These are phyloP conservation scores for Platyura marginata DNA, from an alignment of 1,140 invertebrate genomes.

Conservation along the genomic window DNA sequence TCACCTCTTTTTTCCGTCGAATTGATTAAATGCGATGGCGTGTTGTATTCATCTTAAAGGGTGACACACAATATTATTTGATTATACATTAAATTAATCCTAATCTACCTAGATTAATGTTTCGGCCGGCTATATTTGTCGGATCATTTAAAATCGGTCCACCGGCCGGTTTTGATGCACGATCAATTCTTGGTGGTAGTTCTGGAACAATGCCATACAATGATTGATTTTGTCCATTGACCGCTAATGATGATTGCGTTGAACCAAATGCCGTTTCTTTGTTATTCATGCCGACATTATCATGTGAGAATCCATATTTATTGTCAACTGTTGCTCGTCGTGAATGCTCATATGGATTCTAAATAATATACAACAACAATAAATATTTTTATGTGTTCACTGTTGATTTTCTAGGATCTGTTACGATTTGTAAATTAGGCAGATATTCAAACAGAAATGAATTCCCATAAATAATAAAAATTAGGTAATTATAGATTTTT, in stretches of 20 bases:
- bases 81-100: too few relatives aligned
- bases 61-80: too few relatives aligned
- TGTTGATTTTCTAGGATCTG: too few relatives aligned
- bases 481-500: too few relatives aligned
- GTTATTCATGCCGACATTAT: background rate
- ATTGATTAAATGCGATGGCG: slow-evolving; percentile 13
- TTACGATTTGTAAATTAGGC: too few relatives aligned
- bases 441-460: too few relatives aligned
- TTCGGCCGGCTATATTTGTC: background rate
- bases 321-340: slow-evolving; percentile 30
- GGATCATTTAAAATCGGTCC: slow-evolving; percentile 8
- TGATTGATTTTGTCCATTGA: background rate
- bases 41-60: slow-evolving; percentile 20
- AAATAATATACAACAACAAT: too few relatives aligned
- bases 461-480: too few relatives aligned
- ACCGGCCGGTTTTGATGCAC: slow-evolving; percentile 47
- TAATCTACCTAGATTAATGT: too few relatives aligned
- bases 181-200: slow-evolving; percentile 64
- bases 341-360: slow-evolving; percentile 17
- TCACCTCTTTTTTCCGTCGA: slow-evolving; percentile 11
- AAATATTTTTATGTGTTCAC: too few relatives aligned
- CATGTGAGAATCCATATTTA: slow-evolving; percentile 38
- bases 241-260: slow-evolving; percentile 5
- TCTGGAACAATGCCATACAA: slow-evolving; percentile 36
- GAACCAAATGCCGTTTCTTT: background rate